phyloP scores from a whole-genome alignment of 2,113 vertebrate genomes.

The Dipodomys merriami region DNA sequence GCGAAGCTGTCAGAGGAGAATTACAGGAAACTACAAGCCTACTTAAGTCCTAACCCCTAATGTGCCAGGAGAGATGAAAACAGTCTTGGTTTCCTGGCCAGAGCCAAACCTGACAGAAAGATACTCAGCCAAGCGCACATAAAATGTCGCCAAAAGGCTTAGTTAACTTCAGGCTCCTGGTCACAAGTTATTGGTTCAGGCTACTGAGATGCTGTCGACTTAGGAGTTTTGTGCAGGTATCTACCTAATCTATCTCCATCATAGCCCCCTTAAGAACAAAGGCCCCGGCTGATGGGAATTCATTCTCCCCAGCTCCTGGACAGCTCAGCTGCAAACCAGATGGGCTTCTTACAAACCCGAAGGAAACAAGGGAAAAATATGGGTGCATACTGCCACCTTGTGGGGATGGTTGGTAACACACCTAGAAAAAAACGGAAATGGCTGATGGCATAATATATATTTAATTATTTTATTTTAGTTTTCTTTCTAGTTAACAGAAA shows the following conservation, averaged over 20 bases:
- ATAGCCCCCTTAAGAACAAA: not conserved
- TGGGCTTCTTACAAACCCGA: no score
- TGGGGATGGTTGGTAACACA: not conserved
- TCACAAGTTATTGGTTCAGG: not conserved
- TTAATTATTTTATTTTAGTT: conserved; percentile 61
- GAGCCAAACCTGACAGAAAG: not conserved
- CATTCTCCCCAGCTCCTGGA: accelerated
- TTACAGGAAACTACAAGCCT: not conserved
- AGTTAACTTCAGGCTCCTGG: not conserved
- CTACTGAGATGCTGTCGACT: not conserved
- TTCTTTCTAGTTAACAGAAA: conserved; percentile 66
- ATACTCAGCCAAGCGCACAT: not conserved
- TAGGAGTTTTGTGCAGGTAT: not conserved
- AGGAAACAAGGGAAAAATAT: accelerated
- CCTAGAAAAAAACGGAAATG: accelerated
- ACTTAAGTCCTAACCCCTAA: not conserved
- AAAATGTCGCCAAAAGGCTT: not conserved
- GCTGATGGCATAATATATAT: not conserved
- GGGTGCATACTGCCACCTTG: conserved; percentile 75
- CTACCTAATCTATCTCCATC: not conserved
- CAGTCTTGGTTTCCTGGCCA: not conserved
- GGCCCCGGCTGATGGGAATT: no score
- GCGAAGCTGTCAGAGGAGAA: not conserved
- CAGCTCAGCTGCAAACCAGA: not conserved
- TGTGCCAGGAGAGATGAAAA: not conserved